Base-by-base conservation (phyloP, 2,113 vertebrate species). In the Gambusia affinis region DNA sequence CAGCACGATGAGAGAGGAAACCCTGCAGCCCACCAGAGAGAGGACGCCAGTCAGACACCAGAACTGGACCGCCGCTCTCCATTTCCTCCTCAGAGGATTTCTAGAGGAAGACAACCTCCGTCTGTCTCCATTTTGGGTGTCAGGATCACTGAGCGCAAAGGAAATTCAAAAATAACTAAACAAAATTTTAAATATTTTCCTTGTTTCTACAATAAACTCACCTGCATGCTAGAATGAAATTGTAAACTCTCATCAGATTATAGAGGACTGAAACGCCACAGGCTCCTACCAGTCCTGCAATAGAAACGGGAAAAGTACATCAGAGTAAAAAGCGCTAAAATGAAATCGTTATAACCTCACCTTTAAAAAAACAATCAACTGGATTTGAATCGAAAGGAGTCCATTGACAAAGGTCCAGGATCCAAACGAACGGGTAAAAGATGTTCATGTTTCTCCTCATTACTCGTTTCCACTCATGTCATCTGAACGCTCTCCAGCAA, bases 1-100 rank as follows among this genome's bases (percentile, higher is more conserved):
- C 62, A 98, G 93, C 24, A 95, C 95, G 75, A 97, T 93, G 39
- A 98, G 93, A 0, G 96, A 94, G 0, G 95, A 95, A 72, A 96
- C 96, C 0, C 96, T 94, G 0, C 87, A 64, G 30, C 95, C 95
- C 74, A 97, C 90, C 70, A 94, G 2, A 0, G 93, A 93, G 84
- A 96, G 90, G 37, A 95, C 17, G 1, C 60, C 76, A 0, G 90
- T 91, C 88, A 97, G 89, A 54, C 89, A 85, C 42, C 79, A 84
- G 76, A 96, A 89, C 0, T 96, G 95, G 76, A 96, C 33, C 6
- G 24, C 3, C 69, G 0, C 0, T 75, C 69, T 94, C 92, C 70
- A 96, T 37, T 3, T 78, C 54, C 29, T 85, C 73, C 73, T 88
- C 62, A 77, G 63, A n/a, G 4, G 67, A 11, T 0, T 73, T 12